These are phyloP conservation scores for Corynorhinus townsendii DNA, from an alignment of 2,113 vertebrate species.

Conservation along the genomic window DNA sequence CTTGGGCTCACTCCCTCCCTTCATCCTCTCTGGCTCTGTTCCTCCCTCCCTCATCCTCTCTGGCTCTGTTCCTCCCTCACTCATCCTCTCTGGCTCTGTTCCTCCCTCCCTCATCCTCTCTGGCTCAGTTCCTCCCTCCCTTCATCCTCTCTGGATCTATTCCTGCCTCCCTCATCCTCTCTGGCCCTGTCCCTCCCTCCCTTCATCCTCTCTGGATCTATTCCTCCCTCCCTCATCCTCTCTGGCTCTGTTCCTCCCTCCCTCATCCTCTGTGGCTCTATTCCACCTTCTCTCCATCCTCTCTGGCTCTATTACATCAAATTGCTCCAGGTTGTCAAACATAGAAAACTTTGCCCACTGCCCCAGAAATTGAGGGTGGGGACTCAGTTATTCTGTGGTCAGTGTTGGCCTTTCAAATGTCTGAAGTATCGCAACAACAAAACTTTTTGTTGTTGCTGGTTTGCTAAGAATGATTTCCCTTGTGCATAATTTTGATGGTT, in stretches of 20 bases:
- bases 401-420: background rate
- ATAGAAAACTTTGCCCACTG: background rate
- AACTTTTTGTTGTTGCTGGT: background rate
- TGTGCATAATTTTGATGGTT: background rate
- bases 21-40: background rate
- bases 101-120: too few species aligned
- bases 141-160: too few species aligned
- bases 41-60: background rate
- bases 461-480: background rate
- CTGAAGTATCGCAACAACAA: background rate
- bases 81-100: too few species aligned
- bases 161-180: too few species aligned
- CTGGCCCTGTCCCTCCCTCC: too few species aligned
- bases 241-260: too few species aligned
- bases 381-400: background rate
- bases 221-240: too few species aligned
- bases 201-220: too few species aligned
- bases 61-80: background rate
- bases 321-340: background rate
- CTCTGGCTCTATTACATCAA: background rate
- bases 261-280: too few species aligned
- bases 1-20: background rate
- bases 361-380: background rate
- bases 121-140: too few species aligned
- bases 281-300: too few species aligned